Evolutionary conservation across 2,797 vertebrate species (phyloP), one percentile per base, ranked within the genome.

Genomic region (Notolabrus celidotus): DNA sequence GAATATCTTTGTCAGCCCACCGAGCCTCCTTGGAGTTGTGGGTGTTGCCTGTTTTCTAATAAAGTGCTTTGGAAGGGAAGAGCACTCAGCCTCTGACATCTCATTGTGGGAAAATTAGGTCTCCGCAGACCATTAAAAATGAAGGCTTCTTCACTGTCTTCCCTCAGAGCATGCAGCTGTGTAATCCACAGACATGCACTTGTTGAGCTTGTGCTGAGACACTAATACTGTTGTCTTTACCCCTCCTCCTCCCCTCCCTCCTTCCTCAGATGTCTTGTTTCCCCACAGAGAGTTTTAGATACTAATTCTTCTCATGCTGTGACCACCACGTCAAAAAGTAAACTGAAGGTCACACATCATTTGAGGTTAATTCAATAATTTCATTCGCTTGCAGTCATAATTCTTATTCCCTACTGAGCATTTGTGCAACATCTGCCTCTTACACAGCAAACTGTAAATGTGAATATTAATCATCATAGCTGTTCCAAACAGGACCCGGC

Each of bases 201-300:
- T 89, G 71, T 85, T 79, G 19, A 64, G 50, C 31, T 74, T 56
- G 41, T 42, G 8, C 42, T 54, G 29, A 72, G 75, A 83, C 73
- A 84, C 66, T 71, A 38, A 54, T 23, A 41, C 47, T 66, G 61
- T 74, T 85, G 64, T 89, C 43, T 16, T 70, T 10, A 17, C 22
- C 19, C 59, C 38, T 10, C 23, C 47, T 47, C 46, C 31, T 33
- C 22, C 19, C 59, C 38, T 10, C 23, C 47, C 47, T 46, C 31
- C 33, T 1, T 15, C 20, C 8, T 53, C 59, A 63, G 31, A 64
- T 67, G 22, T 55, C 3, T 46, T 62, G 17, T 61, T 29, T 31
- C 29, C 29, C 29, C 20, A 5, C 19, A 41, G 19, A 51, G 39
- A 9, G 27, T 39, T 27, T 75, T 33, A 22, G 33, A 10, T 33